These are phyloP conservation scores for Ephydatia muelleri DNA, from an alignment of 37 sponge, comb jelly and placozoan species.

Conservation along the genomic window DNA sequence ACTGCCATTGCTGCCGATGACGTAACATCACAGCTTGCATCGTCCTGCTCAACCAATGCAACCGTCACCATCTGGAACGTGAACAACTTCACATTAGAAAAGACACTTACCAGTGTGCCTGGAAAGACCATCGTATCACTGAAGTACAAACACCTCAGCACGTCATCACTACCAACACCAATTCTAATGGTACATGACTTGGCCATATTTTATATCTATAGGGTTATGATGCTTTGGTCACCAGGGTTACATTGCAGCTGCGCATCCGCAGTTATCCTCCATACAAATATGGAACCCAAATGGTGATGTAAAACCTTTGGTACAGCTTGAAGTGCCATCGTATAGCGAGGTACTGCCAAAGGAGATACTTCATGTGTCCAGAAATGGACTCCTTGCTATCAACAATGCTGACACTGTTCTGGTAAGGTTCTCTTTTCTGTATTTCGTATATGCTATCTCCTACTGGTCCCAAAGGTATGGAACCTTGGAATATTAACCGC, in stretches of 20 bases:
- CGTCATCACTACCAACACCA: neutral
- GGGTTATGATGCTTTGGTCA: too few species aligned
- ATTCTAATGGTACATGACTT: neutral
- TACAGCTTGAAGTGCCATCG: neutral
- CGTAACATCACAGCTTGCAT: neutral
- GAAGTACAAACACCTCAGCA: neutral
- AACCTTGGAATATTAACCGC: neutral
- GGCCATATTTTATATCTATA: too few species aligned
- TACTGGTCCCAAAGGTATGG: neutral
- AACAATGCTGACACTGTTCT: neutral
- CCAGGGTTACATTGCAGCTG: neutral
- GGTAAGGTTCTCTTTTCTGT: neutral
- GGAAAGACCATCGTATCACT: neutral
- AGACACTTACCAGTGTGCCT: neutral
- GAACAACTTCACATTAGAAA: neutral
- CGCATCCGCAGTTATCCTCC: neutral
- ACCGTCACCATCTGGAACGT: neutral
- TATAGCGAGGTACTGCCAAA: neutral
- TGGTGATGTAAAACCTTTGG: neutral
- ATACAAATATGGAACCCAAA: neutral
- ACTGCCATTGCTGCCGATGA: neutral
- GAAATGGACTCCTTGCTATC: neutral
- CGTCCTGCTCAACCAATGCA: neutral
- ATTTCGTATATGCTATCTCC: neutral
- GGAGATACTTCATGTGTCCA: neutral